Base-by-base conservation (phyloP, 2,797 vertebrate species). In the Gymnocypris eckloni region DNA sequence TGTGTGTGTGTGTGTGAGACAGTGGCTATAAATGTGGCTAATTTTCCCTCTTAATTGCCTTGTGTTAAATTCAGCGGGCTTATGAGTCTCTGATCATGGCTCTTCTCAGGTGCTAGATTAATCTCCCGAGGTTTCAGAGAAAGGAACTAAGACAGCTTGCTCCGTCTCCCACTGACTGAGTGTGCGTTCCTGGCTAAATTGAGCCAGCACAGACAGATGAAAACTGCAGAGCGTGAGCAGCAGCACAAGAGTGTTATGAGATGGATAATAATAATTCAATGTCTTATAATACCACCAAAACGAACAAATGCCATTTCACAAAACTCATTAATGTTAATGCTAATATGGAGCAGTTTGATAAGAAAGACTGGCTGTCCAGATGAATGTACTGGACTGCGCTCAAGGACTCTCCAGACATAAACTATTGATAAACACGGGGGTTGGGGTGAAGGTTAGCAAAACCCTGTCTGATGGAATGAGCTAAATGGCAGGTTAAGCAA, bases 11-110 rank as follows among this genome's bases (percentile, higher is more conserved):
- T 33, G 33, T 33, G 33, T 33, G 33, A 2, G 33, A 33, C 33
- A 45, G 82, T 72, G 18, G 16, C 54, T 81, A 33, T 81, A 84
- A 84, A 82, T 83, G 81, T 78, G 41, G 59, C 82, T 78, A 81
- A 79, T 67, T 84, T 86, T 85, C 69, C 33, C 37, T 83, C 45
- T 87, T 87, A 89, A 91, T 85, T 89, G 88, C 87, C 86, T 82
- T 87, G 59, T 86, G 59, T 77, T 78, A 88, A 88, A 82, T 86
- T 88, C 85, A 69, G 70, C 78, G 70, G 69, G 71, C 13, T 87
- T 89, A 67, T 81, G 54, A 86, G 82, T 76, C 86, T 86, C 79
- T 56, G 81, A 73, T 89, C 87, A 59, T 86, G 66, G 67, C 75
- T 54, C 87, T 83, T 77, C 69, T 81, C 86, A 81, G 77, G 83